phyloP scores from a whole-genome alignment of 1,140 invertebrate genomes.

The Ceratina australensis region DNA sequence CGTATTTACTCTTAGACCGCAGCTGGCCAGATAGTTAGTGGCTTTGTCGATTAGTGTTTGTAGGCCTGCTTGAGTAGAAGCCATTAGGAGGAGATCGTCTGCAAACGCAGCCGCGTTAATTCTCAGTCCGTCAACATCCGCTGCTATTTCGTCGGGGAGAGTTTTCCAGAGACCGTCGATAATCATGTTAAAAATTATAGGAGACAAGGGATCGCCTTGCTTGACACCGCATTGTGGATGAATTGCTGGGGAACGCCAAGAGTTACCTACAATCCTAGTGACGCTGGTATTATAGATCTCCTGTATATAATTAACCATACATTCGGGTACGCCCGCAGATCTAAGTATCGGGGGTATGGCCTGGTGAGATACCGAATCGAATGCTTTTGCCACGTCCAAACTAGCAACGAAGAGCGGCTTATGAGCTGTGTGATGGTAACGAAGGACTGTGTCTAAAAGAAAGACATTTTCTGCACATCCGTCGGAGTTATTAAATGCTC shows the following conservation, averaged over 20 bases:
- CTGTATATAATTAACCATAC: conserved; percentile 16
- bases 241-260: conserved; percentile 13
- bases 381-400: conserved; percentile 67
- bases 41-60: conserved; percentile 2
- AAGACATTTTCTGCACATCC: conserved; percentile 50
- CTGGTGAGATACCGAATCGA: conserved; percentile 66
- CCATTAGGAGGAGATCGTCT: conserved; percentile 73
- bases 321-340: conserved; percentile 14
- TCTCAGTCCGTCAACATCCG: conserved; percentile 48
- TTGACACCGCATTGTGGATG: conserved; percentile 70
- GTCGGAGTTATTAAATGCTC: conserved; percentile 49
- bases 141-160: conserved; percentile 59
- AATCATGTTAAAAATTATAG: conserved; percentile 78
- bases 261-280: conserved; percentile 7
- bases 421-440: conserved; percentile 14
- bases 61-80: conserved; percentile 59
- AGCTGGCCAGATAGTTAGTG: conserved; percentile 30
- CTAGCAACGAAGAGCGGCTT: conserved; percentile 42
- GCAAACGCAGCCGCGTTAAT: conserved; percentile 71
- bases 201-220: conserved; percentile 79
- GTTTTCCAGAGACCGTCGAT: conserved; percentile 70
- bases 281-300: background rate
- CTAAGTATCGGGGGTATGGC: conserved; percentile 50
- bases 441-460: conserved; percentile 34
- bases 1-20: conserved; percentile 55